Percentiles rank a stretch among this genome's conserved stretches.
Conservation (phyloP, 1,140 invertebrate genomes). For the Potamilus streckersoni region DNA sequence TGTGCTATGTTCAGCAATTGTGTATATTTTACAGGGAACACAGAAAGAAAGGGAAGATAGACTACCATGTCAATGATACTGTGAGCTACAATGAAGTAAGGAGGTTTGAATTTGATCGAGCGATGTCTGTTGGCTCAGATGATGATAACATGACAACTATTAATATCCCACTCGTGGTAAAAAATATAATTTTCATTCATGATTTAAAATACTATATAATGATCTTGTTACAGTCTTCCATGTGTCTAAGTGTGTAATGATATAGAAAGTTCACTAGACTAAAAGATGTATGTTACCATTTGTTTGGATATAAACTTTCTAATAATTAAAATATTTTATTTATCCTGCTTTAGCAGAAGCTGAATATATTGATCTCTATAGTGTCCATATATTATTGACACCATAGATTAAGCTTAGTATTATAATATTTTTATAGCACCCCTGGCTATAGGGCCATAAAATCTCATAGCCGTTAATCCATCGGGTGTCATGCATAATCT, state of each 20-base stretch:
- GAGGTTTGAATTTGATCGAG: conserved; percentile 40
- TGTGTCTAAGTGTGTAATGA: background rate
- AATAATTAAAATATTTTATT: no score
- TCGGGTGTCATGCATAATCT: no score
- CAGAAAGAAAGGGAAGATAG: conserved; percentile 62
- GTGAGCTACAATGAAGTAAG: conserved; percentile 60
- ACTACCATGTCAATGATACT: conserved; percentile 58
- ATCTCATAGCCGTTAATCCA: no score
- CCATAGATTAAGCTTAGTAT: no score
- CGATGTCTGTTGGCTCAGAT: conserved; percentile 52
- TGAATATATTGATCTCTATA: no score
- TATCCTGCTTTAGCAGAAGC: no score
- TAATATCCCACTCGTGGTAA: conserved; percentile 66
- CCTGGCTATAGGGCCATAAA: no score
- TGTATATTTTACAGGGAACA: conserved; percentile 50
- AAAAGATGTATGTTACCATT: background rate
- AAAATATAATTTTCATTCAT: background rate
- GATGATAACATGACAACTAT: conserved; percentile 65
- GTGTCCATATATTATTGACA: no score
- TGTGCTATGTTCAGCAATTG: no score
- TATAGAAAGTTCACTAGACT: background rate
- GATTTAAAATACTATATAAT: background rate
- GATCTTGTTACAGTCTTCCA: background rate
- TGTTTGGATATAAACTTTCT: no score
- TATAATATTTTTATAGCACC: no score